A percentile compares a stretch with the other conserved stretches of the same genome.
Evolutionary conservation across 2,113 vertebrate genomes (phyloP).

Genomic region (Tichodroma muraria): DNA sequence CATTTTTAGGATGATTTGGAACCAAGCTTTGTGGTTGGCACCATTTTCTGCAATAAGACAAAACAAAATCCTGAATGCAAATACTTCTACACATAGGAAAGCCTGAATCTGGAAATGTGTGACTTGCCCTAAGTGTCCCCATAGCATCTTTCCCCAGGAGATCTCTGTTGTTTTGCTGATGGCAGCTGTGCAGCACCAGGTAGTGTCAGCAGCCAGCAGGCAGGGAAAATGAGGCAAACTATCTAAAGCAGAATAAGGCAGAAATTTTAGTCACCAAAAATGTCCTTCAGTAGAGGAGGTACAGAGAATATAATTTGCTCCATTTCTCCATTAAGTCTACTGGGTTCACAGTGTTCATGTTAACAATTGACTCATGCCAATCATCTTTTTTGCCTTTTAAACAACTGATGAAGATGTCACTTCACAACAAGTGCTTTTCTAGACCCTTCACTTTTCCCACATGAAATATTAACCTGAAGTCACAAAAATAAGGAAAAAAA

Average conservation of each 20-base stretch:
- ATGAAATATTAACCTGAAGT: constrained; percentile 37
- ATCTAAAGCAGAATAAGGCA: not conserved
- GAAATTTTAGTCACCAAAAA: not conserved
- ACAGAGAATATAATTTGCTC: not conserved
- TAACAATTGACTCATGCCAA: not conserved
- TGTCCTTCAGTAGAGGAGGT: not conserved
- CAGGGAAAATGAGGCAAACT: not conserved
- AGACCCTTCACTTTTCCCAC: constrained; percentile 12
- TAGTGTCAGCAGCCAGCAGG: not conserved
- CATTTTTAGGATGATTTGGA: not conserved
- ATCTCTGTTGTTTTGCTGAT: not conserved
- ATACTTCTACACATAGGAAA: not conserved
- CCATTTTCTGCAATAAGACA: not conserved
- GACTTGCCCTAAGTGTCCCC: not conserved
- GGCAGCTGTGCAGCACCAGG: not conserved
- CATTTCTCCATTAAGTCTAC: not conserved
- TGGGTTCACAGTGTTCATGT: not conserved
- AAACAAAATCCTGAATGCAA: not conserved
- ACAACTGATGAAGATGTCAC: not conserved
- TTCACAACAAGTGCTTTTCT: not conserved
- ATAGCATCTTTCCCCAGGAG: not conserved
- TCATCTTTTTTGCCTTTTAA: not conserved
- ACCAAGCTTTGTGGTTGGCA: not conserved
- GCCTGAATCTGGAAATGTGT: not conserved
- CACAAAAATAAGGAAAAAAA: not conserved